Evolutionary conservation across 2,797 vertebrate genomes (phyloP).

Genomic region (Forpus xanthops): DNA sequence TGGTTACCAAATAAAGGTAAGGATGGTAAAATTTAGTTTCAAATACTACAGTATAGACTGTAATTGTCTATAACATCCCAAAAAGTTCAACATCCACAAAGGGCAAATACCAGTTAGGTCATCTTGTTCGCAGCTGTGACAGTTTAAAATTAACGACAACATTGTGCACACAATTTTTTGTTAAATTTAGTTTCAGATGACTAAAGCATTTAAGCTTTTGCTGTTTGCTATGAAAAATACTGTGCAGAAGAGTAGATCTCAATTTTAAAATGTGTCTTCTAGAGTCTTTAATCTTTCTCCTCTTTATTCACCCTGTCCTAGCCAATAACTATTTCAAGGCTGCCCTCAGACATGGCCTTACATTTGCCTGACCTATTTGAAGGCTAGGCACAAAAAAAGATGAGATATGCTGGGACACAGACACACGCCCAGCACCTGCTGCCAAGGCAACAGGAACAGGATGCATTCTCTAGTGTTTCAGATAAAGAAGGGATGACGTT

Average conservation of each 20-base stretch:
- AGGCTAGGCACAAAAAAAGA: not conserved
- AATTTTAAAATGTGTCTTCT: not conserved
- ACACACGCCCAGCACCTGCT: constrained; percentile 9
- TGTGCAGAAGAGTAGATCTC: not conserved
- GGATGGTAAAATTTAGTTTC: not conserved
- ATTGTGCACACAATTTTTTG: not conserved
- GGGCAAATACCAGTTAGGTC: not conserved
- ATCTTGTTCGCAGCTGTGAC: not conserved
- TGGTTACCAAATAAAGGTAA: not conserved
- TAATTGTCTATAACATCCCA: not conserved
- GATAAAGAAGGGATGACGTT: not conserved
- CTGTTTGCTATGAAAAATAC: not conserved
- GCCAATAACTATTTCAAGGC: not conserved
- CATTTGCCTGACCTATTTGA: not conserved
- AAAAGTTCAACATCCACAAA: not conserved
- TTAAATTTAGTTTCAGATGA: not conserved
- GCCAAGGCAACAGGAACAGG: constrained; percentile 39
- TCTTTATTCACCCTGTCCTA: not conserved
- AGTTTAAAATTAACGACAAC: not conserved
- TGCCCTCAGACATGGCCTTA: not conserved
- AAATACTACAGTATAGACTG: not conserved
- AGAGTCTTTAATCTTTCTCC: not conserved
- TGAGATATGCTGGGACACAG: not conserved
- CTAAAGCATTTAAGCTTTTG: not conserved
- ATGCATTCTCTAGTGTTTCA: constrained; percentile 10